phyloP scores from a whole-genome alignment of 2,888 invertebrate genomes.

The Arge pagana region DNA sequence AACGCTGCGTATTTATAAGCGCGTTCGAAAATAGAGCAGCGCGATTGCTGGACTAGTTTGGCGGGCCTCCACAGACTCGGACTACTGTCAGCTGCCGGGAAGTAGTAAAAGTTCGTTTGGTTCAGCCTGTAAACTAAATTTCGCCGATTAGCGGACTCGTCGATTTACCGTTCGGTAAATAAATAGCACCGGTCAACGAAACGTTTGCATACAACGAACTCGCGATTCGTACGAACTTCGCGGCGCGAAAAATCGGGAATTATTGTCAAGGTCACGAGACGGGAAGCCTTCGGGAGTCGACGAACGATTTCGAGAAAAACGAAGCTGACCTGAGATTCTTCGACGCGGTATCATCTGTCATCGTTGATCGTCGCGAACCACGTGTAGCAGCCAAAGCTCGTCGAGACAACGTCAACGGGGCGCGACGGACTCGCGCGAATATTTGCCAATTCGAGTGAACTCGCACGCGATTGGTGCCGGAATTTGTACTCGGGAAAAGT shows the following conservation, averaged over 20 bases:
- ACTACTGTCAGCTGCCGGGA: slow-evolving; percentile 18
- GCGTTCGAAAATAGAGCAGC: slow-evolving; percentile 46
- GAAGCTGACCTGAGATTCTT: background rate
- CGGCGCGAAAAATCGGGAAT: background rate
- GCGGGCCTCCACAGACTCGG: slow-evolving; percentile 11
- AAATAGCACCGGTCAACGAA: too few species aligned
- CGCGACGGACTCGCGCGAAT: background rate
- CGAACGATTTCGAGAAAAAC: background rate
- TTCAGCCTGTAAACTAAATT: too few species aligned
- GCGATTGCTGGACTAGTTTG: slow-evolving; percentile 21
- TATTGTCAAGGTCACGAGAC: background rate
- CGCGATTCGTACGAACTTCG: slow-evolving; percentile 31
- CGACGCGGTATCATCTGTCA: background rate
- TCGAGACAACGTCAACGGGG: too few species aligned
- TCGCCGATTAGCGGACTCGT: too few species aligned
- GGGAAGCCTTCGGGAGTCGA: background rate
- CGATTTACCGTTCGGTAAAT: too few species aligned
- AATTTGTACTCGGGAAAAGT: too few species aligned
- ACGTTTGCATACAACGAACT: slow-evolving; percentile 31
- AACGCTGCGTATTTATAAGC: slow-evolving; percentile 47
- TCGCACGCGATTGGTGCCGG: too few species aligned
- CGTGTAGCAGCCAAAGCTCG: too few species aligned
- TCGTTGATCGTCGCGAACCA: slow-evolving; percentile 39
- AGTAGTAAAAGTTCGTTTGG: slow-evolving; percentile 19
- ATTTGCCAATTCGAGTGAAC: slow-evolving; percentile 6